These are phyloP conservation scores for Passer domesticus DNA, from an alignment of 2,113 vertebrate genomes.

Conservation along the genomic window DNA sequence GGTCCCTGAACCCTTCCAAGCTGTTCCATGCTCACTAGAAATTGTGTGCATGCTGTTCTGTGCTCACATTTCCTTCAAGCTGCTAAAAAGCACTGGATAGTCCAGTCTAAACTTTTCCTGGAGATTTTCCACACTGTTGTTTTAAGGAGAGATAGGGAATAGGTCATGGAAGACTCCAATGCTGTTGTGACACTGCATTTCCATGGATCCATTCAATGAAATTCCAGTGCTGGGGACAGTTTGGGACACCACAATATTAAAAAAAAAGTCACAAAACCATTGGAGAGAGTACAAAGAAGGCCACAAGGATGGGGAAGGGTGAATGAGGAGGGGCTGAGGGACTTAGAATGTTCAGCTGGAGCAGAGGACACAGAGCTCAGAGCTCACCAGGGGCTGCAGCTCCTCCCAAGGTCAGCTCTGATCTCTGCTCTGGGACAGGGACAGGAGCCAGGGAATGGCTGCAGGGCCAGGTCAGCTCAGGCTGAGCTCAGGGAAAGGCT, in stretches of 20 bases:
- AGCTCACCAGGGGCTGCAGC: neutral
- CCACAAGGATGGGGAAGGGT: accelerated
- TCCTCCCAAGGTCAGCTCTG: accelerated
- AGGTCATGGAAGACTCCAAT: neutral
- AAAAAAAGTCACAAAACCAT: accelerated
- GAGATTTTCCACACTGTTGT: neutral
- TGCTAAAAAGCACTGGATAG: neutral
- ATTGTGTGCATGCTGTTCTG: neutral
- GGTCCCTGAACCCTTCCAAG: neutral
- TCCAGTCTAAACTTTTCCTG: neutral
- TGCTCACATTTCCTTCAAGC: neutral
- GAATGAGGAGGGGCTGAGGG: neutral
- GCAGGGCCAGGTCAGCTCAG: neutral
- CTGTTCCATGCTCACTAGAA: neutral
- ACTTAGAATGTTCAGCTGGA: neutral
- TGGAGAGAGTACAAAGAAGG: neutral
- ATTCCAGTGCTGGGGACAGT: neutral
- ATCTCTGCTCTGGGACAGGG: neutral
- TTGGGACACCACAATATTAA: neutral
- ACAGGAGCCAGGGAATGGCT: neutral
- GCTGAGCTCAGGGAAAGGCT: neutral
- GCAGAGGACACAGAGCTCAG: neutral
- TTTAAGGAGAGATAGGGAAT: too few relatives aligned
- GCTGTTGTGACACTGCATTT: neutral
- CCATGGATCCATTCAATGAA: neutral